Evolutionary conservation across 2,888 invertebrate genomes (phyloP), one percentile per base, ranked within the genome.

Genomic region (Oasisia sp.): DNA sequence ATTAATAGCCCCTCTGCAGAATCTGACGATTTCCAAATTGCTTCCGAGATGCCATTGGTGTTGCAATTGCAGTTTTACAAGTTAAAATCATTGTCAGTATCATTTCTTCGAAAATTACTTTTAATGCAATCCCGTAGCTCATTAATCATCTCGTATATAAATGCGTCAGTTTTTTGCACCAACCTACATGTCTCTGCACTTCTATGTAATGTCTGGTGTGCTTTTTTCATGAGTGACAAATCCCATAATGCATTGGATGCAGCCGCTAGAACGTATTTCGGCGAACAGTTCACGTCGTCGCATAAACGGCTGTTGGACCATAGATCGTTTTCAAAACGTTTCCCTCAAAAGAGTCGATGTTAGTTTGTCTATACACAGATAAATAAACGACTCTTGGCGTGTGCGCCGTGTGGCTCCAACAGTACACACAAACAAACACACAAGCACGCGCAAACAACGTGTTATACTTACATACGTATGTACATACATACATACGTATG

Each of bases 131-230:
- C 7, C n/a, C 74, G 5, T 74, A 7, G 74, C 5, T n/a, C 74
- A 74, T 74, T 74, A 74, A 74, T 74, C 74, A n/a, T 74, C 74
- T 74, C 74, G 74, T n/a, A 74, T 74, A 74, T 19, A 74, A 50
- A 74, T 74, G 74, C n/a, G 74, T 74, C 27, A 27, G 74, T 74
- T 74, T 74, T 38, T 74, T 4, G 19, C 74, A 74, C 27, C 74
- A n/a, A n/a, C 74, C 19, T 19, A 27, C 74, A 74, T n/a, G 74
- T 19, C 74, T 74, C 74, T 74, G 74, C n/a, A 74, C 14, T 74
- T 74, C 74, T 27, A 3, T 19, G 27, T 74, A 74, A 5, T 74
- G 74, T 7, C 27, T 5, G 7, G 74, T n/a, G 74, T 74, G n/a
- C n/a, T n/a, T 74, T n/a, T 38, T 56, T 56, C 27, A 2, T 74